These are phyloP conservation scores for Harlomillsia oculata DNA, from an alignment of 1,140 invertebrate genomes.

Conservation along the genomic window DNA sequence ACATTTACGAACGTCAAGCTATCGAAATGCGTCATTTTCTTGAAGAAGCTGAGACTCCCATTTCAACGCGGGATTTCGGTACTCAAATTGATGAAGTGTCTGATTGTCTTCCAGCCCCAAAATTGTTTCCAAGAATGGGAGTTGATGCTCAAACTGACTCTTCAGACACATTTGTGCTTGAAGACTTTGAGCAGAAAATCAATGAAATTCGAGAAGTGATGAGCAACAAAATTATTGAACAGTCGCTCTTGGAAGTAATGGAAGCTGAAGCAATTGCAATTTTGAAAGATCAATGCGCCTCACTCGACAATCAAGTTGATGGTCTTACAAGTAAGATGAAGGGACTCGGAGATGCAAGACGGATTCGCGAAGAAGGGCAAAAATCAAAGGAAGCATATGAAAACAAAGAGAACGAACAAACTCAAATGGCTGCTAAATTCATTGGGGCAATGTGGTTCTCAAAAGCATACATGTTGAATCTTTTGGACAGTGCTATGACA, in stretches of 20 bases:
- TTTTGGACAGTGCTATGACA: too few species aligned
- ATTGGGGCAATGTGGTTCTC: too few species aligned
- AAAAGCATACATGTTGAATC: too few species aligned
- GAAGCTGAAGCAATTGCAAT: neutral
- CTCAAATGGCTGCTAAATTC: too few species aligned
- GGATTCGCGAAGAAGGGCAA: too few species aligned
- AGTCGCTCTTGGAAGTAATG: neutral
- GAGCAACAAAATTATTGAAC: neutral
- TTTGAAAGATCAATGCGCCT: too few species aligned
- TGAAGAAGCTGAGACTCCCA: neutral
- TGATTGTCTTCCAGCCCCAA: too few species aligned
- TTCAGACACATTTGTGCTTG: conserved; percentile 1
- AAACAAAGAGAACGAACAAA: too few species aligned
- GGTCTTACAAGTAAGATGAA: too few species aligned
- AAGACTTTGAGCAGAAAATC: conserved; percentile 1
- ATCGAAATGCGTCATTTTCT: neutral
- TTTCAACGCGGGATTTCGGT: neutral
- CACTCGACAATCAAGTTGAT: too few species aligned
- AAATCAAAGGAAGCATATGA: too few species aligned
- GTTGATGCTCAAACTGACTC: neutral
- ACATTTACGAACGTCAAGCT: neutral
- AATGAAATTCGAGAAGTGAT: neutral
- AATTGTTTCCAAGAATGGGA: neutral
- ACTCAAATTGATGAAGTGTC: neutral
- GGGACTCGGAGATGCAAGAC: too few species aligned